Conservation (phyloP, 1,140 invertebrate genomes). For the Agraylea sexmaculata region DNA sequence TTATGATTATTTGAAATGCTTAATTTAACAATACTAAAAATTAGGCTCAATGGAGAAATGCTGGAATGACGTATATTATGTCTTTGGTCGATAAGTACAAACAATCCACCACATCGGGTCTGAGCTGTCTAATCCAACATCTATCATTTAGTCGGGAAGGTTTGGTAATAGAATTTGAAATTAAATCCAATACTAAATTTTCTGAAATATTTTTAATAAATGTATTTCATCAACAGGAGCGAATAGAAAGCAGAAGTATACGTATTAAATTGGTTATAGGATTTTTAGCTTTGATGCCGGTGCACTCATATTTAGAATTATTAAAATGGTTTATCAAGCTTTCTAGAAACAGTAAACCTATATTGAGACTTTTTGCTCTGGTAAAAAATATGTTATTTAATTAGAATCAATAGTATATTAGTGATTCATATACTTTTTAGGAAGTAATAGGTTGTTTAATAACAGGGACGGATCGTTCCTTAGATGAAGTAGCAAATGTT, state of each 20-base stretch:
- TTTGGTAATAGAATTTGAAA: slow-evolving; percentile 12
- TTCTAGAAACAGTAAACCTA: slow-evolving; percentile 27
- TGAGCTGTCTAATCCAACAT: slow-evolving; percentile 16
- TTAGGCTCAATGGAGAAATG: slow-evolving; percentile 11
- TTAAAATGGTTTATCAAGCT: slow-evolving; percentile 33
- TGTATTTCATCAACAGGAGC: slow-evolving; percentile 10
- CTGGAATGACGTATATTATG: slow-evolving; percentile 11
- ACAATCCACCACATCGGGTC: slow-evolving; percentile 8
- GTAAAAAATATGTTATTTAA: slow-evolving; percentile 22
- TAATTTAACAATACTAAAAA: neutral
- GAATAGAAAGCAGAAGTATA: slow-evolving; percentile 10
- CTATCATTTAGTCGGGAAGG: slow-evolving; percentile 15
- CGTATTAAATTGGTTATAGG: slow-evolving; percentile 13
- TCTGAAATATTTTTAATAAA: neutral
- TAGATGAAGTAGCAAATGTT: slow-evolving; percentile 25
- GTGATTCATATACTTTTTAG: slow-evolving; percentile 9
- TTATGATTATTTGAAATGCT: slow-evolving; percentile 4
- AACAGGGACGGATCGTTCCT: slow-evolving; percentile 20
- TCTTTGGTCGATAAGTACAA: slow-evolving; percentile 10
- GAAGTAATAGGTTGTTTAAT: slow-evolving; percentile 18
- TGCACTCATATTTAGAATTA: slow-evolving; percentile 25
- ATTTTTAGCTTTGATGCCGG: slow-evolving; percentile 23
- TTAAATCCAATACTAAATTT: neutral
- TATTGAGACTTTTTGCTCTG: slow-evolving; percentile 31
- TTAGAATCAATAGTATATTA: slow-evolving; percentile 1